Conservation (phyloP, 1,140 invertebrate species). For the Brachionus plicatilis region DNA sequence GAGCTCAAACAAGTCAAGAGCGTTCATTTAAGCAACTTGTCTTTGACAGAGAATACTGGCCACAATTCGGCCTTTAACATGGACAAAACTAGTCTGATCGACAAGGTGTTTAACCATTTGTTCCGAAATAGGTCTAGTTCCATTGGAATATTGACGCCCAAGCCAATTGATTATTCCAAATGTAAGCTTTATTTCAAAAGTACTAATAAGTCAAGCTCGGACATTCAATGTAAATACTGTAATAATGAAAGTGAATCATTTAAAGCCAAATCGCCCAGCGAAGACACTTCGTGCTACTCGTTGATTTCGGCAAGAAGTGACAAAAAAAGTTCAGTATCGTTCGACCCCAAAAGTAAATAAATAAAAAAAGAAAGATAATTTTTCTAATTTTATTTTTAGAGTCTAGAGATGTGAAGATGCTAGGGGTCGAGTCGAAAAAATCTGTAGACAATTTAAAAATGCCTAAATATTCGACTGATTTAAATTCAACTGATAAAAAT, state of each 20-base stretch:
- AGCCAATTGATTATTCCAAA: constrained; percentile 4
- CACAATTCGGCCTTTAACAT: neutral
- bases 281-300: neutral
- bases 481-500: neutral
- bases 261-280: neutral
- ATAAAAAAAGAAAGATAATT: neutral
- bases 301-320: neutral
- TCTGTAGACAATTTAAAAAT: neutral
- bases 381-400: neutral
- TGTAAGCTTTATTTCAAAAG: constrained; percentile 21
- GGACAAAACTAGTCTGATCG: neutral
- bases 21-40: neutral
- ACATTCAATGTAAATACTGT: neutral
- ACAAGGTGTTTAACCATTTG: neutral
- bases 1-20: neutral
- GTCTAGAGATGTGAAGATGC: neutral
- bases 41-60: neutral
- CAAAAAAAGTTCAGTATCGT: neutral
- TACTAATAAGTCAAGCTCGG: neutral
- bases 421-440: neutral
- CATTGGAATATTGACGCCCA: neutral
- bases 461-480: neutral
- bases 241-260: neutral
- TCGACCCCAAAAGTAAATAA: neutral
- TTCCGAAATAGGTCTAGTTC: neutral